Conservation (phyloP, 37 sponge, comb jelly and placozoan genomes). For the Agelas oroides region DNA sequence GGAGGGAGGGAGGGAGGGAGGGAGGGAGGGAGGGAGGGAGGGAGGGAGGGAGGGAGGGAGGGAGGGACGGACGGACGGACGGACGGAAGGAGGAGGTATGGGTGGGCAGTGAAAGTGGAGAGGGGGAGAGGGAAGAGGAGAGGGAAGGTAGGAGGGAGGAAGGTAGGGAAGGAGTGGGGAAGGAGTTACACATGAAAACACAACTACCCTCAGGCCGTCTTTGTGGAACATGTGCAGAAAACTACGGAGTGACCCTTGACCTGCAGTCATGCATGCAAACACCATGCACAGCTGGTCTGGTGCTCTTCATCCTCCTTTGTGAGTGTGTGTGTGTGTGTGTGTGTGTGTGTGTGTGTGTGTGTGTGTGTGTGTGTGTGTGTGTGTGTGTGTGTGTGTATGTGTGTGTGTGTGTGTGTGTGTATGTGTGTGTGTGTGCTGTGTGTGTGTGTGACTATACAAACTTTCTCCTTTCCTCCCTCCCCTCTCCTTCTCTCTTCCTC, state of each 20-base stretch:
- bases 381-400: not conserved
- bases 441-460: too few species aligned
- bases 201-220: conserved; percentile 57
- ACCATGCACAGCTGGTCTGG: conserved; percentile 28
- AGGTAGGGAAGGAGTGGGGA: too few species aligned
- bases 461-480: not conserved
- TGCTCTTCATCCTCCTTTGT: conserved; percentile 59
- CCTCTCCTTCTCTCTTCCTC: not conserved
- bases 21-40: too few species aligned
- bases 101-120: conserved; percentile 21
- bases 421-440: not conserved
- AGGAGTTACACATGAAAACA: too few species aligned
- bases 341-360: not conserved
- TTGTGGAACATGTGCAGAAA: conserved; percentile 55
- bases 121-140: too few species aligned
- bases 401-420: not conserved
- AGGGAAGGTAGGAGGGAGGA: conserved; percentile 64
- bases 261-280: conserved; percentile 48
- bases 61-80: too few species aligned
- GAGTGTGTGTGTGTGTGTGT: conserved; percentile 39
- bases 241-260: conserved; percentile 61
- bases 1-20: too few species aligned
- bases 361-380: conserved; percentile 11
- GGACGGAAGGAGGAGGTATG: conserved; percentile 26
- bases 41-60: too few species aligned